These are phyloP conservation scores for Drosophila novamexicana DNA, from an alignment of 1,140 invertebrate species.

Conservation along the genomic window DNA sequence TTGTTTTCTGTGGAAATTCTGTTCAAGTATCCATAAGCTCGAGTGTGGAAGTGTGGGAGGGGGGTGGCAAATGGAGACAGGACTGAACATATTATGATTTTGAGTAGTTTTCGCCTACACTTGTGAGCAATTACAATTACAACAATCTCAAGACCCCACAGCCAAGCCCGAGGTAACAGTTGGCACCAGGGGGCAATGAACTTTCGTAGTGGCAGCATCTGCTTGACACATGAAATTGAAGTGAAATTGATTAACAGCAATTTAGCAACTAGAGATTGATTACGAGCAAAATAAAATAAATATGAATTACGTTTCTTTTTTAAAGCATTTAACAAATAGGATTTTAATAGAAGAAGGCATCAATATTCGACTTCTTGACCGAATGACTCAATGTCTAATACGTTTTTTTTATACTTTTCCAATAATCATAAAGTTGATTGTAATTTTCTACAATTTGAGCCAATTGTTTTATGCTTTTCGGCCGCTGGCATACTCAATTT, in stretches of 20 bases:
- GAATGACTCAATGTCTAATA: too few species aligned
- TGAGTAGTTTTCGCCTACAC: slow-evolving; percentile 11
- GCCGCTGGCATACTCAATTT: too few species aligned
- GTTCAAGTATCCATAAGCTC: slow-evolving; percentile 40
- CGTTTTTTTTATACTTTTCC: too few species aligned
- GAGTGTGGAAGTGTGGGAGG: not conserved
- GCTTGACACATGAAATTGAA: slow-evolving; percentile 7
- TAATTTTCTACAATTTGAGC: too few species aligned
- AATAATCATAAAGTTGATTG: too few species aligned
- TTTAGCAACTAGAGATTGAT: slow-evolving; percentile 5
- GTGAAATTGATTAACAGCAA: slow-evolving; percentile 14
- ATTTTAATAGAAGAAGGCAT: too few species aligned
- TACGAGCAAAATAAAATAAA: not conserved
- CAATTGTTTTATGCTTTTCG: too few species aligned
- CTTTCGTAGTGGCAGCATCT: not conserved
- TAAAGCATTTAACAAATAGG: not conserved
- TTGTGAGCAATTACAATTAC: slow-evolving; percentile 21
- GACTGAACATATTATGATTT: slow-evolving; percentile 7
- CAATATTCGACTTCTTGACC: too few species aligned
- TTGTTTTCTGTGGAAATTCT: slow-evolving; percentile 24
- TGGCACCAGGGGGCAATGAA: slow-evolving; percentile 2
- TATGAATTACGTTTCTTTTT: not conserved
- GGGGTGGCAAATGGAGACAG: not conserved
- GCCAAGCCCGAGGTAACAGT: not conserved
- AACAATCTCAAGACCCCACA: not conserved